Evolutionary conservation across 2,888 invertebrate genomes (phyloP), one percentile per base, ranked within the genome.

Genomic region (Phragmatobia fuliginosa): DNA sequence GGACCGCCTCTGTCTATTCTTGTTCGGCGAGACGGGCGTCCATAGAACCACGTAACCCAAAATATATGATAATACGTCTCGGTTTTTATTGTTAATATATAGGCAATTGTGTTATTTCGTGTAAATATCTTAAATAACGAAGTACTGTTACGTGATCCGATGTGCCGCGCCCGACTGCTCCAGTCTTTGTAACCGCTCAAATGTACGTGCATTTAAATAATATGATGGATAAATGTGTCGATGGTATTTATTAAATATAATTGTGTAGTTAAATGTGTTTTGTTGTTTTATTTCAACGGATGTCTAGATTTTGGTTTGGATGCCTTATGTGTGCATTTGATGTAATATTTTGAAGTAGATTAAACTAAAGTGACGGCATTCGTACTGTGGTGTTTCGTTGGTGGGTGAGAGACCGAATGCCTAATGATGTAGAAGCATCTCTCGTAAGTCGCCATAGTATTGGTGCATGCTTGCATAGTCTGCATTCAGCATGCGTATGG

Each of bases 1-100:
- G 74, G 99, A 99, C 91, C 96, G 98, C 84, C 85, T 96, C 52
- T 98, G 98, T 91, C 96, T 98, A 85, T 97, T 97, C 96, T 94
- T 98, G 63, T 98, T 98, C 89, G 98, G 98, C 33, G 98, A 98
- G 92, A 98, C 98, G 60, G 96, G 96, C 87, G 91, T 94, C 71
- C 90, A 89, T 66, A 79, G 82, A 75, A 75, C 79, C 21, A 80
- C 83, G 78, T 84, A 81, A 79, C 83, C 66, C 62, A 7, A 33
- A 56, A 14, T 49, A 10, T 64, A 49, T 10, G 38, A 10, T 64
- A 49, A 7, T 61, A 58, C 18, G 61, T 67, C 38, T 70, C 63
- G n/a, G 56, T 56, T 60, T 62, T 67, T 59, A 70, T 31, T 33
- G 41, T 45, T 60, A 49, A 70, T 69, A 70, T 69, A 70, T 75